Base-by-base conservation (phyloP, 2,888 invertebrate species). In the Ametastegia equiseti region DNA sequence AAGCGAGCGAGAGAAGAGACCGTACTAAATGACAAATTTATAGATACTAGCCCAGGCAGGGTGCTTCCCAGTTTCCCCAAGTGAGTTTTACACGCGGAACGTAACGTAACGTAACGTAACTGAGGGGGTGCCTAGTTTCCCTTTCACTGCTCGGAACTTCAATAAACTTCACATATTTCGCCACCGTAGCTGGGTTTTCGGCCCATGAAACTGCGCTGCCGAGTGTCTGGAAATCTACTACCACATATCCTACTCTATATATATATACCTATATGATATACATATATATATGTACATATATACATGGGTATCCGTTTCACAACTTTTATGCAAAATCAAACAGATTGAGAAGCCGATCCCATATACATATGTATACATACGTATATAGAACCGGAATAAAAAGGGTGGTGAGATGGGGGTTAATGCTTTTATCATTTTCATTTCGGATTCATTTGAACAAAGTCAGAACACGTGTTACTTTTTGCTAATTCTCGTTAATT, bases 111-210 rank as follows among this genome's bases (percentile, higher is more conserved):
- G n/a, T n/a, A n/a, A n/a, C n/a, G n/a, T n/a, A n/a, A n/a, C n/a
- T n/a, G n/a, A n/a, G n/a, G n/a, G n/a, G n/a, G n/a, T n/a, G n/a
- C 63, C 30, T 63, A 27, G 27, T 63, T 63, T 63, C 15, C 63
- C 63, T 63, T 33, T 63, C 27, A 33, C 30, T 63, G 63, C 33
- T n/a, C n/a, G 63, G 27, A 63, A 63, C 27, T 27, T 33, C 63
- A 63, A 63, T 63, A 63, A 63, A 63, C 63, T 33, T 63, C 63
- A 27, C 63, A 63, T 63, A 63, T 63, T 63, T 63, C 33, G 63
- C 63, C 23, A 63, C 63, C 33, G 63, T 15, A 23, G 7, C 11
- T 11, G 23, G 23, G 54, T 19, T 54, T 54, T 23, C 19, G 23
- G 5, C 3, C 23, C 54, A 19, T 54, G 54, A 54, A 54, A 54